phyloP scores from a whole-genome alignment of 2,113 vertebrate genomes.

The Microcebus griseorufus region DNA sequence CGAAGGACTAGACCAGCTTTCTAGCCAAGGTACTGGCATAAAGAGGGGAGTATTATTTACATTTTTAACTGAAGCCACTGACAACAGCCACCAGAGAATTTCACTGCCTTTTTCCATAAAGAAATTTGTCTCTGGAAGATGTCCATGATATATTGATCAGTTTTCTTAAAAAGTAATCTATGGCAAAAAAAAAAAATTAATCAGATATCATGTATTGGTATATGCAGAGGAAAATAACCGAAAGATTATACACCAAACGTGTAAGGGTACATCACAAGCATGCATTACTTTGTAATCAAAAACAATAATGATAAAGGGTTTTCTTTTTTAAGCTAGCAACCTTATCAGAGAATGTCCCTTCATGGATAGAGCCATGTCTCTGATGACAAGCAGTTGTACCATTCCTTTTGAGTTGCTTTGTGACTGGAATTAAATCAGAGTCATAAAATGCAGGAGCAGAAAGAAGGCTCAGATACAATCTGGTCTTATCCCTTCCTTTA shows the following conservation, averaged over 20 bases:
- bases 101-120: background rate
- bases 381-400: background rate
- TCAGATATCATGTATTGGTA: background rate
- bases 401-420: background rate
- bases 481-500: background rate
- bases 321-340: background rate
- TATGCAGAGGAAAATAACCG: background rate
- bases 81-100: background rate
- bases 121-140: slow-evolving; percentile 6
- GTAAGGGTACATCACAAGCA: background rate
- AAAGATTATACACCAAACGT: background rate
- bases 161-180: background rate
- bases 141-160: background rate
- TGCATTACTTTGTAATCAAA: background rate
- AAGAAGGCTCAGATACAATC: background rate
- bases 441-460: background rate
- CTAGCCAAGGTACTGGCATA: background rate
- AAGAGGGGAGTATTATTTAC: background rate
- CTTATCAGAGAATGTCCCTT: background rate
- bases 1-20: background rate
- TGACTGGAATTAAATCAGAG: slow-evolving; percentile 16
- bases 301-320: background rate
- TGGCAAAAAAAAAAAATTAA: background rate
- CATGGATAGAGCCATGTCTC: background rate
- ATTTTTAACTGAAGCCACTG: slow-evolving; percentile 1